Evolutionary conservation across 1,140 invertebrate genomes (phyloP).

Genomic region (Contarinia nasturtii): DNA sequence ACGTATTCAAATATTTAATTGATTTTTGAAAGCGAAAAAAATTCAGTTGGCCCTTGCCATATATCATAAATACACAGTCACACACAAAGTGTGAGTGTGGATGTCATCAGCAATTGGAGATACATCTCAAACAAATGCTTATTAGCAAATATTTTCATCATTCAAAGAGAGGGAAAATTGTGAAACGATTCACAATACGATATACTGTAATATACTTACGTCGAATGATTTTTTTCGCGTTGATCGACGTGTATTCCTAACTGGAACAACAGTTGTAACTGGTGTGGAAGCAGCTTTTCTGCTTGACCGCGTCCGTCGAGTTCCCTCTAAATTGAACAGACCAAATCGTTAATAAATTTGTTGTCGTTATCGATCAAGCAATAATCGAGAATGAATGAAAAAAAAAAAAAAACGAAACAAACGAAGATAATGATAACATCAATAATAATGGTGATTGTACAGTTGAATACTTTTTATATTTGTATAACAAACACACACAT

Average conservation of each 20-base stretch:
- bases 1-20: too few species aligned
- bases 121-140: slow-evolving; percentile 18
- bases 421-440: too few species aligned
- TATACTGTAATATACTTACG: too few species aligned
- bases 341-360: background rate
- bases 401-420: too few species aligned
- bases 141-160: slow-evolving; percentile 3
- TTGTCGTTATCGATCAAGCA: background rate
- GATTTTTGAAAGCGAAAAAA: background rate
- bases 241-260: slow-evolving; percentile 11
- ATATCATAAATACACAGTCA: background rate
- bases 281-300: slow-evolving; percentile 8
- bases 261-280: slow-evolving; percentile 1
- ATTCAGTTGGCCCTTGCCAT: slow-evolving; percentile 25
- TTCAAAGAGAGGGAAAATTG: background rate
- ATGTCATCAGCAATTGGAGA: slow-evolving; percentile 20
- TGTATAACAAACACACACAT: too few species aligned
- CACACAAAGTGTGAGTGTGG: background rate
- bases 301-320: slow-evolving; percentile 18
- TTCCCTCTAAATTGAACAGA: slow-evolving; percentile 8
- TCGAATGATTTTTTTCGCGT: slow-evolving; percentile 8
- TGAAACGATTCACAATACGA: too few species aligned
- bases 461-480: too few species aligned
- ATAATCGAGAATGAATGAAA: too few species aligned
- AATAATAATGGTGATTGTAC: too few species aligned